Percentiles rank a stretch among this genome's conserved stretches.
Conservation (phyloP, 2,113 vertebrate genomes). For the Scolopax mira region DNA sequence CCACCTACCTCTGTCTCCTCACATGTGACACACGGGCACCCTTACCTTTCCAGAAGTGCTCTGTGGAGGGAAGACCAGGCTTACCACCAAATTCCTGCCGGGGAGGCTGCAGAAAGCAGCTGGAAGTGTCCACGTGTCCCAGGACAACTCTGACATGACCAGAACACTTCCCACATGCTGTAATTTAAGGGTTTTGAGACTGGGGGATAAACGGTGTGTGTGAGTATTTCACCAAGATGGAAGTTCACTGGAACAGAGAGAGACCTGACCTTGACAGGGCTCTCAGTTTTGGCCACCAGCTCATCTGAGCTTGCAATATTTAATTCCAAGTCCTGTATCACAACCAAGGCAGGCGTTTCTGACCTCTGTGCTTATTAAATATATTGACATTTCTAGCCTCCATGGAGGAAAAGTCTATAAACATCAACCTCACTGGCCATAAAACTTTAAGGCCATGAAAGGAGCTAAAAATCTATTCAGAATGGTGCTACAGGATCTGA, state of each 20-base stretch:
- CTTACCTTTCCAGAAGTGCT: background rate
- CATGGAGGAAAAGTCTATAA: background rate
- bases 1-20: background rate
- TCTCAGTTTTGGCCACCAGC: background rate
- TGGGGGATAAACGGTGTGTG: background rate
- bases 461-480: background rate
- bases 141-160: background rate
- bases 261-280: background rate
- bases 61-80: background rate
- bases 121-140: background rate
- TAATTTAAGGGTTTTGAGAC: background rate
- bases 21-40: accelerated
- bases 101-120: background rate
- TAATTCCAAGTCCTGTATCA: background rate
- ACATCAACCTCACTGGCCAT: background rate
- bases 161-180: background rate
- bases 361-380: background rate
- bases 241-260: background rate
- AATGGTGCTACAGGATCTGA: background rate
- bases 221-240: background rate
- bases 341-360: background rate
- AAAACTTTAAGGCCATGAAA: background rate
- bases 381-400: background rate
- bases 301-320: background rate
- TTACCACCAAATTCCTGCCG: background rate